Evolutionary conservation across 2,113 vertebrate species (phyloP).

Genomic region (Empidonax traillii): DNA sequence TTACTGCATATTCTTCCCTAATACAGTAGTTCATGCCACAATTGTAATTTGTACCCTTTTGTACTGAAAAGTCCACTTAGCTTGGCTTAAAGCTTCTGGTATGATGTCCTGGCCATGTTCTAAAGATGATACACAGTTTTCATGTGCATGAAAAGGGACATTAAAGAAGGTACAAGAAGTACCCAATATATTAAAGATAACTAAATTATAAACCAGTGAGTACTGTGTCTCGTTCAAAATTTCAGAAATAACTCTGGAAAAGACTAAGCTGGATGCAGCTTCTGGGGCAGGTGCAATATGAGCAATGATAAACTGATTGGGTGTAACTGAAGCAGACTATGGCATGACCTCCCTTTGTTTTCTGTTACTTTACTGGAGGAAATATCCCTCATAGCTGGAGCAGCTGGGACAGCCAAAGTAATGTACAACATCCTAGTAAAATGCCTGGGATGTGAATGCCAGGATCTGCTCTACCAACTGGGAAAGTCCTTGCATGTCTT

Average conservation of each 20-base stretch:
- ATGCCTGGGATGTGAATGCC: neutral
- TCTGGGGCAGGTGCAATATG: neutral
- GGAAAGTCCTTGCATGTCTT: neutral
- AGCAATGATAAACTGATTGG: neutral
- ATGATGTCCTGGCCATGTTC: neutral
- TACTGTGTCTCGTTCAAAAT: neutral
- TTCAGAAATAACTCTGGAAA: neutral
- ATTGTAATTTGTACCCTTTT: neutral
- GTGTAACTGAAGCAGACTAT: neutral
- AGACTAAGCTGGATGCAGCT: neutral
- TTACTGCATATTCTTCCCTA: neutral
- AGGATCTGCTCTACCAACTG: neutral
- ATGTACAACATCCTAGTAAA: neutral
- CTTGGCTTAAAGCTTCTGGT: rapidly evolving
- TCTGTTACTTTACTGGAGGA: neutral
- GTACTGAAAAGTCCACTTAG: neutral
- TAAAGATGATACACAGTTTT: neutral
- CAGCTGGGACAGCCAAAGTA: neutral
- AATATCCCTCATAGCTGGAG: neutral
- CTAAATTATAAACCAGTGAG: neutral
- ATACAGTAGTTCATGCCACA: neutral
- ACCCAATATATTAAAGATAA: neutral
- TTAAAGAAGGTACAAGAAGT: neutral
- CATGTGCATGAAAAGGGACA: neutral
- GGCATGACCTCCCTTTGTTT: neutral